These are phyloP conservation scores for Linnaemya tessellans DNA, from an alignment of 2,888 invertebrate genomes.

Conservation along the genomic window DNA sequence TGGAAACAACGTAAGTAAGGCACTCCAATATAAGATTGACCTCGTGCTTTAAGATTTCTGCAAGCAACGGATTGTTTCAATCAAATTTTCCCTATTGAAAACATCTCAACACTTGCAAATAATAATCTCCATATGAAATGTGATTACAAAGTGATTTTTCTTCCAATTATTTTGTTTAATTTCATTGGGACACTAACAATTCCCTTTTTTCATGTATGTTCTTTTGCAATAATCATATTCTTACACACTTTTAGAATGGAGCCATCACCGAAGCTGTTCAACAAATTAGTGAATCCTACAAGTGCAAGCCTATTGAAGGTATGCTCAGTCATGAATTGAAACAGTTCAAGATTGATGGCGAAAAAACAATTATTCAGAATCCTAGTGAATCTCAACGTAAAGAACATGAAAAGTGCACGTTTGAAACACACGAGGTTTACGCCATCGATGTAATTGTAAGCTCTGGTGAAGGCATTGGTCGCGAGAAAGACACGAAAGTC, in stretches of 20 bases:
- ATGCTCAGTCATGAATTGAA: constrained; percentile 98
- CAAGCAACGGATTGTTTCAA: constrained; percentile 72
- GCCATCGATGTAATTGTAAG: constrained; percentile 99
- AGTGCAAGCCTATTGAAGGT: constrained; percentile 99
- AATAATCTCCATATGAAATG: constrained; percentile 60
- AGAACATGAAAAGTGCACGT: constrained; percentile 97
- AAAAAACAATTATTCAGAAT: constrained; percentile 98
- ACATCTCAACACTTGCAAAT: constrained; percentile 77
- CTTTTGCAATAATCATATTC: not conserved
- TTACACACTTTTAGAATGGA: constrained; percentile 87
- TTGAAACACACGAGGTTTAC: constrained; percentile 98
- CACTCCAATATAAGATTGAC: too few species aligned
- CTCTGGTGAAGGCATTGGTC: constrained; percentile 96
- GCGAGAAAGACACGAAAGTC: constrained; percentile 96
- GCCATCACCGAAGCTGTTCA: constrained; percentile 95
- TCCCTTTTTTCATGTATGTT: not conserved
- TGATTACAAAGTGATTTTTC: not conserved
- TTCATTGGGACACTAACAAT: not conserved
- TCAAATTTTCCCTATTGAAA: constrained; percentile 32
- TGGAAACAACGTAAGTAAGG: constrained; percentile 90
- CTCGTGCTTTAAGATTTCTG: constrained; percentile 1
- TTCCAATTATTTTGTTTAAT: constrained; percentile 2
- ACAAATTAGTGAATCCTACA: constrained; percentile 95
- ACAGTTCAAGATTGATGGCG: constrained; percentile 98
- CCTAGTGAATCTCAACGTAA: constrained; percentile 98